A percentile compares a stretch with the other conserved stretches of the same genome.
phyloP scores from a whole-genome alignment of 2,113 vertebrate species.

The Proteles cristata region DNA sequence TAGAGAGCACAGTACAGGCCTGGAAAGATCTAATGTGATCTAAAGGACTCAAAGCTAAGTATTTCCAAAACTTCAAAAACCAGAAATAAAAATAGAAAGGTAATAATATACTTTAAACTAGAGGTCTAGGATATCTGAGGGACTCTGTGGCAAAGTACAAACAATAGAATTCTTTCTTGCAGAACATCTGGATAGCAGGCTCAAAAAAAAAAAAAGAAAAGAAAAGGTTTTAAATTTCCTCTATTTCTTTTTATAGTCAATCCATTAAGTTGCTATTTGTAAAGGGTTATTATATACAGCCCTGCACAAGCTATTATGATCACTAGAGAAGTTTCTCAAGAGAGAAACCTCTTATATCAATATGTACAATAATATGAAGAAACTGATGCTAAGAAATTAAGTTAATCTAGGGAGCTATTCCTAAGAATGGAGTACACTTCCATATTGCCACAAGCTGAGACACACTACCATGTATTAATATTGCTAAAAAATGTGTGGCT shows the following conservation, averaged over 20 bases:
- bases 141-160: neutral
- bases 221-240: neutral
- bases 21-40: constrained; percentile 18
- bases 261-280: neutral
- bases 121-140: neutral
- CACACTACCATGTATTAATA: neutral
- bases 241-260: neutral
- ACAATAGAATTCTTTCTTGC: neutral
- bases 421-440: neutral
- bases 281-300: neutral
- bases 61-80: neutral
- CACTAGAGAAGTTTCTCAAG: neutral
- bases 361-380: neutral
- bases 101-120: neutral
- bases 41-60: neutral
- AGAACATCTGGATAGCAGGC: neutral
- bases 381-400: neutral
- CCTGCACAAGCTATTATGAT: neutral
- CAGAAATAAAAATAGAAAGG: neutral
- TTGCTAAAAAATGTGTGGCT: neutral
- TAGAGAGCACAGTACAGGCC: neutral
- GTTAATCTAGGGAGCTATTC: neutral
- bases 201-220: neutral
- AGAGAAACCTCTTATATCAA: neutral
- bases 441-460: neutral